Evolutionary conservation across 1,140 invertebrate species (phyloP), one percentile per base, ranked within the genome.

Genomic region (Galendromus occidentalis): DNA sequence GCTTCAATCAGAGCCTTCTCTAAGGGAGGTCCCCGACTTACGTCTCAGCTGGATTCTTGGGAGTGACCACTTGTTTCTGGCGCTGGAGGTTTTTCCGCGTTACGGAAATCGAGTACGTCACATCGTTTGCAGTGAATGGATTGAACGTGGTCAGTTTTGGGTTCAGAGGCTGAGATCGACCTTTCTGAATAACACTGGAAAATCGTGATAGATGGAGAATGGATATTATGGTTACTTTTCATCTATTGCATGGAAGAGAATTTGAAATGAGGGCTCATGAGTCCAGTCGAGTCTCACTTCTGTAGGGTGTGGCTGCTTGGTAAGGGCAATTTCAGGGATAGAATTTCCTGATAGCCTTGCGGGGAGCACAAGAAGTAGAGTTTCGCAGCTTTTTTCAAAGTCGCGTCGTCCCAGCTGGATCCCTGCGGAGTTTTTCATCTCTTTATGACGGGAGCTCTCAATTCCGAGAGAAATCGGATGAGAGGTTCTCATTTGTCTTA

Each of bases 331-430:
- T 59, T 59, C 33, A 59, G 25, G 20, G 25, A 33, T 1, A 59
- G 51, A 22, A 59, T 59, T 22, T 59, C 51, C 9, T 59, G 51
- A 25, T 59, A 59, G 22, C 51, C 51, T 33, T 59, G 51, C 1
- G 51, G 51, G 14, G 51, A 59, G 9, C 51, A 59, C 25, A 59
- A 22, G 33, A 59, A 59, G 20, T 59, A 59, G 33, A 59, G 51
- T 22, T 59, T 59, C 14, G 51, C 51, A 25, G 51, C 51, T 22
- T 59, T 59, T 22, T 59, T 59, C 51, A 59, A 59, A 29, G 51
- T 59, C 14, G 25, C 51, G 22, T 59, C 51, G 22, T 59, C 51
- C 51, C 51, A 59, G 20, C 51, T 59, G 14, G 51, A 59, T 20
- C 51, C 51, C 51, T 59, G 9, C 14, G 22, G 17, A 33, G 51